phyloP scores from a whole-genome alignment of 2,113 vertebrate species.

The Panthera tigris region DNA sequence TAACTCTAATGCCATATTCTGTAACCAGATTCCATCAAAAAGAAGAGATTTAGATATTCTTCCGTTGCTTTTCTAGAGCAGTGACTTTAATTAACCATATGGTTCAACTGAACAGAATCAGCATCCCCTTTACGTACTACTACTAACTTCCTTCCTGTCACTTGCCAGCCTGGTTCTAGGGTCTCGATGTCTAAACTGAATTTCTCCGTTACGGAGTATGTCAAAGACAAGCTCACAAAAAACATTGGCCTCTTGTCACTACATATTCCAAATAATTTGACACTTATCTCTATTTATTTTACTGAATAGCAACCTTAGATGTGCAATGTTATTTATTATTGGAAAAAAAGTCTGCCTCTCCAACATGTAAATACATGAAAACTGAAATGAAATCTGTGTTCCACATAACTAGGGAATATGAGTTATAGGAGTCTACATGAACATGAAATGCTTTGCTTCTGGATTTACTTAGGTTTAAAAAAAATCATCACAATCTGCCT shows the following conservation, averaged over 20 bases:
- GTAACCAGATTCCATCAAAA: conserved; percentile 20
- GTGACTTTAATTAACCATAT: conserved; percentile 29
- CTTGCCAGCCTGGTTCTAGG: conserved; percentile 24
- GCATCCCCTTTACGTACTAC: not conserved
- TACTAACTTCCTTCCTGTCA: not conserved
- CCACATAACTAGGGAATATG: conserved; percentile 30
- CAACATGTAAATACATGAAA: conserved; percentile 24
- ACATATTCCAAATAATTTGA: conserved; percentile 22
- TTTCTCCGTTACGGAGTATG: not conserved
- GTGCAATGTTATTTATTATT: not conserved
- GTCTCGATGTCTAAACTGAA: not conserved
- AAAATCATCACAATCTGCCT: conserved; percentile 66
- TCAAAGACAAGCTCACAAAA: conserved; percentile 8
- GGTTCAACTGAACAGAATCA: not conserved
- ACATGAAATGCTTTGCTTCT: conserved; percentile 76
- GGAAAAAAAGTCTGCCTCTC: conserved; percentile 60
- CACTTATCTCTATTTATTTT: conserved; percentile 9
- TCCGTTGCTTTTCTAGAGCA: not conserved
- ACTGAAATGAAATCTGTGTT: conserved; percentile 52
- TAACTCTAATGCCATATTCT: conserved; percentile 1
- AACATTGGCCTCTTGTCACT: not conserved
- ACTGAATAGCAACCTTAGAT: conserved; percentile 43
- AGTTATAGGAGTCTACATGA: conserved; percentile 48
- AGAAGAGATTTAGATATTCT: not conserved
- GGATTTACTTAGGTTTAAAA: conserved; percentile 73